Evolutionary conservation across 2,888 invertebrate species (phyloP).

Genomic region (Sphaerophoria rueppellii): DNA sequence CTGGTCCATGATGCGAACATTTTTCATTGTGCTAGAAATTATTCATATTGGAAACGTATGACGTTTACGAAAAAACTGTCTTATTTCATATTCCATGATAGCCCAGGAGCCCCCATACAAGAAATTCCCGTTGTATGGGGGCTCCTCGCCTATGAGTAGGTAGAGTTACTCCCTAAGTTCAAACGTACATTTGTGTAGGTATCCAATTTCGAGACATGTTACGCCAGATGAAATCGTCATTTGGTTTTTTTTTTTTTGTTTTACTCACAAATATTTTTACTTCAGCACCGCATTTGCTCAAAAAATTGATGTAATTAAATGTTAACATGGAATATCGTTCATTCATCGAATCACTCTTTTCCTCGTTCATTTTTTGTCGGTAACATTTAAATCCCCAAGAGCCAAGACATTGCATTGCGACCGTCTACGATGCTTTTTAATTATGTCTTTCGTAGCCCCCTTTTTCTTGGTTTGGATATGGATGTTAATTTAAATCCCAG

Average conservation of each 20-base stretch:
- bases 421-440: conserved; percentile 53
- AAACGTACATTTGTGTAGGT: no score
- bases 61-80: no score
- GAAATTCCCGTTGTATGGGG: no score
- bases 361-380: conserved; percentile 55
- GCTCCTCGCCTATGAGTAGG: no score
- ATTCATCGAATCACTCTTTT: conserved; percentile 42
- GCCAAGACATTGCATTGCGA: conserved; percentile 51
- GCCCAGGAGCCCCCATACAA: no score
- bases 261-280: background rate
- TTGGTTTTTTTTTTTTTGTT: background rate
- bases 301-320: conserved; percentile 29
- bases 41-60: no score
- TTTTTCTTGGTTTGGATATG: conserved; percentile 6
- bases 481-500: conserved; percentile 31
- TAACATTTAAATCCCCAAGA: conserved; percentile 15
- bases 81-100: no score
- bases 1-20: no score
- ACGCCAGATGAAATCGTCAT: no score
- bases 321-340: conserved; percentile 36
- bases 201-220: no score
- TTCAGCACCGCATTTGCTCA: conserved; percentile 38
- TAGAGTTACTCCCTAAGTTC: no score
- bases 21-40: no score
- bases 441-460: conserved; percentile 35